Percentiles rank a stretch among this genome's conserved stretches.
phyloP scores from a whole-genome alignment of 2,888 invertebrate species.

The Pachliopta kotzebuea region DNA sequence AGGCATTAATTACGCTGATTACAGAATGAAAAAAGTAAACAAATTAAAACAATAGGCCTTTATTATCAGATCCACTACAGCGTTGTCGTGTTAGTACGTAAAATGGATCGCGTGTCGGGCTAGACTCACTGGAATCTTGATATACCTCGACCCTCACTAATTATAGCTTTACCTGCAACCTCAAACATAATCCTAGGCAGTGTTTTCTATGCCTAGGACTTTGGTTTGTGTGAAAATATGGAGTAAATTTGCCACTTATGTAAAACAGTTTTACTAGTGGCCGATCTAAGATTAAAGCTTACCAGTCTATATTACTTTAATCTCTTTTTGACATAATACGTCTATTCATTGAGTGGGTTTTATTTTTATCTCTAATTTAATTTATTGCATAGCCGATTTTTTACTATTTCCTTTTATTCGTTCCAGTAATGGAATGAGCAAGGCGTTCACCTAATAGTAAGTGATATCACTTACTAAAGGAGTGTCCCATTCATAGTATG shows the following conservation, averaged over 20 bases:
- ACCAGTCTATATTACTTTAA: conserved; percentile 8
- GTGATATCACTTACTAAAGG: too few species aligned
- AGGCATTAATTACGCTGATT: conserved; percentile 34
- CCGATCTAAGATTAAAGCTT: conserved; percentile 15
- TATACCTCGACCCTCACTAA: conserved; percentile 60
- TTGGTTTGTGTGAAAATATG: conserved; percentile 35
- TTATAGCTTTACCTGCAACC: conserved; percentile 67
- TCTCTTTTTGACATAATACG: conserved; percentile 12
- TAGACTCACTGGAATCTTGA: conserved; percentile 60
- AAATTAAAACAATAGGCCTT: conserved; percentile 47
- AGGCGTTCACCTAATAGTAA: too few species aligned
- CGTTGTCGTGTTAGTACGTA: conserved; percentile 61
- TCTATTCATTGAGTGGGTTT: conserved; percentile 1
- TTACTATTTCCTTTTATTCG: too few species aligned
- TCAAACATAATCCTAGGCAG: conserved; percentile 40
- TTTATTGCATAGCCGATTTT: too few species aligned
- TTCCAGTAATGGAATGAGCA: too few species aligned
- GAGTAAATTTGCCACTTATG: conserved; percentile 35
- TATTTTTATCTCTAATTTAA: too few species aligned
- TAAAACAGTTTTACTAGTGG: conserved; percentile 30
- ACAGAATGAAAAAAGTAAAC: conserved; percentile 39
- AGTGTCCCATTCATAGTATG: too few species aligned
- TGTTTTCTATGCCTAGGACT: conserved; percentile 26
- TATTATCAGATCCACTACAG: conserved; percentile 56
- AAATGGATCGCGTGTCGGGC: conserved; percentile 64